These are phyloP conservation scores for Microctonus aethiopoides DNA, from an alignment of 2,888 invertebrate genomes.

Conservation along the genomic window DNA sequence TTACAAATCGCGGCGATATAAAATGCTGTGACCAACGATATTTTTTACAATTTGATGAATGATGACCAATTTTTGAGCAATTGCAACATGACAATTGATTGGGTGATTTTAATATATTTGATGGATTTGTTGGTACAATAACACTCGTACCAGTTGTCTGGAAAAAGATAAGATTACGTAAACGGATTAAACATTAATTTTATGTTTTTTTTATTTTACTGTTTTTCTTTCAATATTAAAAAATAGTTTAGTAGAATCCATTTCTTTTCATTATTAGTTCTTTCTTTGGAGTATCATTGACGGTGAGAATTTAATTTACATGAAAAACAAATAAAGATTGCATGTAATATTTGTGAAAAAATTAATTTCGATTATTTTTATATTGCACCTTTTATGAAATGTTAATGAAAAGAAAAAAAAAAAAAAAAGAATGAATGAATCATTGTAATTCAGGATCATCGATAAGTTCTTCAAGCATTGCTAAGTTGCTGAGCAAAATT, in stretches of 20 bases:
- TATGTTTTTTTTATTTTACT: constrained; percentile 73
- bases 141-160: constrained; percentile 57
- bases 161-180: constrained; percentile 34
- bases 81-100: constrained; percentile 65
- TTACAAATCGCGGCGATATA: constrained; percentile 53
- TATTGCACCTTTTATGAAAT: not conserved
- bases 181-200: constrained; percentile 34
- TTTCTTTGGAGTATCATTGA: not conserved
- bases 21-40: constrained; percentile 60
- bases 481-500: not conserved
- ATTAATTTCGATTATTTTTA: not conserved
- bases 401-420: not conserved
- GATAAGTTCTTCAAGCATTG: not conserved
- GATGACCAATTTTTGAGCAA: constrained; percentile 67
- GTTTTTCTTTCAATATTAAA: constrained; percentile 52
- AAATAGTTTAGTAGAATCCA: not conserved
- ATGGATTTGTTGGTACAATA: constrained; percentile 49
- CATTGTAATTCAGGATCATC: constrained; percentile 2
- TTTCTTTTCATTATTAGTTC: not conserved
- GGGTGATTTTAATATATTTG: constrained; percentile 56
- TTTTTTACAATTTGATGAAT: constrained; percentile 52
- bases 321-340: not conserved
- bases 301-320: not conserved
- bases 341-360: no score
- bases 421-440: no score